phyloP scores from a whole-genome alignment of 2,888 invertebrate species.

The Leptarthrus brevirostris region DNA sequence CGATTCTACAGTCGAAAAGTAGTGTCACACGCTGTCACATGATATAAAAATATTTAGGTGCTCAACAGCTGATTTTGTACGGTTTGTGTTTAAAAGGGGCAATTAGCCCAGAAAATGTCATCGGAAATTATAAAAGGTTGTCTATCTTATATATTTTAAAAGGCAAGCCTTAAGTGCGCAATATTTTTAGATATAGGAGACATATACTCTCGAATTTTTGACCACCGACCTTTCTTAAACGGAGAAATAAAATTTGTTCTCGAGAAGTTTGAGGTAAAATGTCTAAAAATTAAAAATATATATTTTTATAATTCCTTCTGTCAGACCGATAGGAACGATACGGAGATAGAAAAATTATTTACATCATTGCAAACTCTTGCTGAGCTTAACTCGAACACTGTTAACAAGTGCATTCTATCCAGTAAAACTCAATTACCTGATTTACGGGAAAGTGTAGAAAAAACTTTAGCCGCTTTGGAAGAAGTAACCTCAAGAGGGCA shows the following conservation, averaged over 20 bases:
- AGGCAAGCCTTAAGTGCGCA: too few relatives aligned
- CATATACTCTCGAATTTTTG: conserved; percentile 86
- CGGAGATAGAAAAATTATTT: conserved; percentile 84
- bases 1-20: too few relatives aligned
- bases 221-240: conserved; percentile 86
- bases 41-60: too few relatives aligned
- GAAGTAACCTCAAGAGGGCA: conserved; percentile 73
- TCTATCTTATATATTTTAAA: too few relatives aligned
- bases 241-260: conserved; percentile 87
- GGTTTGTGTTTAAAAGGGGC: too few relatives aligned
- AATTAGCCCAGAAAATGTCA: conserved; percentile 1
- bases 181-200: conserved; percentile 78
- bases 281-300: not conserved
- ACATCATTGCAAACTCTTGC: conserved; percentile 80
- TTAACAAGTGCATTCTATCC: conserved; percentile 75
- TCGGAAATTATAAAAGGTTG: conserved; percentile 35
- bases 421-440: conserved; percentile 73
- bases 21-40: too few relatives aligned
- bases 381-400: conserved; percentile 80
- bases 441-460: conserved; percentile 74
- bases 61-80: too few relatives aligned
- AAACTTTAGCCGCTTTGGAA: conserved; percentile 74
- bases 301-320: not conserved
- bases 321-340: conserved; percentile 81
- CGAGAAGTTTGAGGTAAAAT: conserved; percentile 84